Evolutionary conservation across 2,113 vertebrate genomes (phyloP).

Genomic region (Fukomys damarensis): DNA sequence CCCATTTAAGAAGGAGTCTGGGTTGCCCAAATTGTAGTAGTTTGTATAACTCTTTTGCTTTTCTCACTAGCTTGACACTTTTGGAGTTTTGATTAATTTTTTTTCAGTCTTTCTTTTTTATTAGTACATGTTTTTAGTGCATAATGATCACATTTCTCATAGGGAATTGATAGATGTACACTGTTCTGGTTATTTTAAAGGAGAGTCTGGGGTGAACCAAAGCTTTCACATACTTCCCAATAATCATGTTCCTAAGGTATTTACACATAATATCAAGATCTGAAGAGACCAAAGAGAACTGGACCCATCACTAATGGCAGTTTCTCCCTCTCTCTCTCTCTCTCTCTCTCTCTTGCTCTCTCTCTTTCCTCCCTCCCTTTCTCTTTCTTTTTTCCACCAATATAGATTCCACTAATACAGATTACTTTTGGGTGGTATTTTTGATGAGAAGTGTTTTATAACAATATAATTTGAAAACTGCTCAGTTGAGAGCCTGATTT

Average conservation of each 20-base stretch:
- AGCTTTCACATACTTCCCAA: neutral
- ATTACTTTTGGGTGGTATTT: neutral
- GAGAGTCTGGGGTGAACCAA: neutral
- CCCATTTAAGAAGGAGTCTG: neutral
- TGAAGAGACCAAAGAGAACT: neutral
- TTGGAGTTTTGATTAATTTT: neutral
- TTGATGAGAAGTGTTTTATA: neutral
- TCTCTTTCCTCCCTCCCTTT: neutral
- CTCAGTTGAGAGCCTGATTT: neutral
- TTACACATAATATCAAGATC: neutral
- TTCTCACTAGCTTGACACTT: neutral
- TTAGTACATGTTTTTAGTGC: neutral
- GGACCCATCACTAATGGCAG: neutral
- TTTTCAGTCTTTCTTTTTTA: neutral
- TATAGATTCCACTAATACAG: neutral
- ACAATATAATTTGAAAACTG: neutral
- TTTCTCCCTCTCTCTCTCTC: no score
- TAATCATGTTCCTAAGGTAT: neutral
- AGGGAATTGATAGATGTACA: neutral
- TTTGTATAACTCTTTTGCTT: neutral
- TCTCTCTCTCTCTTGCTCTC: accelerated
- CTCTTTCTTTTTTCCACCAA: no score
- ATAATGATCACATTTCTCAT: neutral
- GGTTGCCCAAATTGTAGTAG: neutral
- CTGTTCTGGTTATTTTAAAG: neutral